Evolutionary conservation across 1,140 invertebrate species (phyloP), one percentile per base, ranked within the genome.

Genomic region (Drosophila sechellia): DNA sequence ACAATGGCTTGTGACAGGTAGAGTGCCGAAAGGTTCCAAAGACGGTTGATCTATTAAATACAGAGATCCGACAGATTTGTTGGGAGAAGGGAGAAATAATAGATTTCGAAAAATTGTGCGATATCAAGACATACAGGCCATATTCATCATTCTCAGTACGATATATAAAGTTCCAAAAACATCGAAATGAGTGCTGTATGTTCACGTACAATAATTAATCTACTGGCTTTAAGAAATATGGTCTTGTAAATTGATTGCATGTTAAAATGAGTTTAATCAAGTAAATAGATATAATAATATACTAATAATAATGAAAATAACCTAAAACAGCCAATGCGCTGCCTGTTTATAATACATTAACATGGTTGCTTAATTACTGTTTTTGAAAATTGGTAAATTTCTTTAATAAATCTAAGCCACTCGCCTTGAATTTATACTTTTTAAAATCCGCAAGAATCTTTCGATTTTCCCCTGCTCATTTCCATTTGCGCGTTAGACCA

Each of bases 401-500:
- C 31, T 12, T 12, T 1, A 4, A 13, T 31, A 31, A 61, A 40
- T 31, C 57, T 61, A 57, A 11, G 35, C 35, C 25, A 42, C 25
- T 52, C 37, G 20, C 40, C 59, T 1, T 12, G n/a, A 56, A 39
- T 11, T 25, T 3, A 10, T 17, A 2, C 27, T 55, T 39, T 22
- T 8, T 25, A 34, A 68, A 48, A 69, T 42, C 15, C 27, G 31
- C 17, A 12, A 40, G 27, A 57, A 57, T 57, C 42, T 34, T 20
- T 4, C 13, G 31, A 20, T 22, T 55, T 69, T 69, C 55, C 35
- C 13, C 46, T 20, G 27, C 37, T 6, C 31, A 22, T 69, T 35
- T 57, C 43, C 66, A 48, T 22, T 46, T 81, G 60, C 20, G 46
- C 79, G 81, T 65, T 63, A 72, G 79, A 68, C 73, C 79, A 42